Base-by-base conservation (phyloP, 2,888 invertebrate genomes). In the Psylliodes chrysocephalus region DNA sequence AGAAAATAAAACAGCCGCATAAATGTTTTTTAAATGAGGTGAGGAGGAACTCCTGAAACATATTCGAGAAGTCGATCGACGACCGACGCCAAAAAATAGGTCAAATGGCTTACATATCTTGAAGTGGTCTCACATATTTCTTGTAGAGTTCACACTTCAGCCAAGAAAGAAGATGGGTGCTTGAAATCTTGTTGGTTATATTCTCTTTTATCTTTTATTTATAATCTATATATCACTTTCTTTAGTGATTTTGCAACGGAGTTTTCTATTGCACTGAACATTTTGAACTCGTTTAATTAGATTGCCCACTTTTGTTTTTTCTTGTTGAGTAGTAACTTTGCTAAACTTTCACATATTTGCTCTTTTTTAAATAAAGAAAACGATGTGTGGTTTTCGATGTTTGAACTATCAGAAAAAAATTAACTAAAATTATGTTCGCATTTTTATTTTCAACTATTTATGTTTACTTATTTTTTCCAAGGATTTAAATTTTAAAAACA, bases 31-130 rank as follows among this genome's bases (percentile, higher is more conserved):
- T 18, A 15, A 55, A 44, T 54, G 40, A 54, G 54, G 40, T 42
- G 19, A 10, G 18, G 19, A 10, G 18, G 22, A 38, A 33, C 44
- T 17, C 28, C 44, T 14, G 19, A 19, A 44, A 55, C 55, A 44
- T 55, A 55, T 55, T 54, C 30, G 22, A 22, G 22, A 6, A 22
- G 22, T 18, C 1, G 42, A 1, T 25, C 18, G 42, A 15, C 35
- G 18, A 35, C 28, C 55, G 55, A 33, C 30, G 44, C 55, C 15
- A 19, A 38, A 55, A 51, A 51, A 55, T 55, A 55, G 55, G 55
- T 55, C 55, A 55, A 55, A 55, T 44, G 55, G 18, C 55, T 55
- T 55, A 55, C 55, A 55, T 44, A 55, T 55, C 44, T 55, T 55
- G 55, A 46, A 55, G 55, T 55, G 44, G 44, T 55, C 30, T 55